These are phyloP conservation scores for Cheilosia urbana DNA, from an alignment of 2,888 invertebrate species.

Conservation along the genomic window DNA sequence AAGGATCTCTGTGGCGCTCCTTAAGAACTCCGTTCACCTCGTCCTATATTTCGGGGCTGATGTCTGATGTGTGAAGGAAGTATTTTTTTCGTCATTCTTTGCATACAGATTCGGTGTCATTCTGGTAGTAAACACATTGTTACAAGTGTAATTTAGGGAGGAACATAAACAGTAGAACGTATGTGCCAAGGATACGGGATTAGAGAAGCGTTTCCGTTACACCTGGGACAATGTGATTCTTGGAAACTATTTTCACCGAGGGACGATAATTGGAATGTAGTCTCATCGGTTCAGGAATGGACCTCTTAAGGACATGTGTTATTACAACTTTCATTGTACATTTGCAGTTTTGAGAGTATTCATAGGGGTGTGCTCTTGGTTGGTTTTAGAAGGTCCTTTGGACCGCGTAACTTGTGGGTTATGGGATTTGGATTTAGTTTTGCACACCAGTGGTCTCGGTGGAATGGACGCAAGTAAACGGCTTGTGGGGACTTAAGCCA, in stretches of 20 bases:
- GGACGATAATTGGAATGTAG: conserved; percentile 25
- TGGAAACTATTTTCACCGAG: conserved; percentile 7
- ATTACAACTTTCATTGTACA: conserved; percentile 30
- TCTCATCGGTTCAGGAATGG: conserved; percentile 5
- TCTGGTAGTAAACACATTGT: conserved; percentile 33
- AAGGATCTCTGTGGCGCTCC: conserved; percentile 11
- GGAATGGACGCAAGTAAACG: no score
- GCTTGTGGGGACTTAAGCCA: no score
- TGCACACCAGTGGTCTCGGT: no score
- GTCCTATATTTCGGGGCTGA: background rate
- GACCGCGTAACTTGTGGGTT: no score
- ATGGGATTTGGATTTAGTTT: no score
- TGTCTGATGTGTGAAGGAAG: background rate
- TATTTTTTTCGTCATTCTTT: background rate
- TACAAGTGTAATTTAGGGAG: conserved; percentile 1
- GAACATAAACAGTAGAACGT: conserved; percentile 4
- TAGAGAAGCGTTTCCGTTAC: background rate
- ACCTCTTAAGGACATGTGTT: conserved; percentile 8
- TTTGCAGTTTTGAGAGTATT: conserved; percentile 13
- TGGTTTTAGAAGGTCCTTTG: no score
- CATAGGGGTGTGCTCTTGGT: no score
- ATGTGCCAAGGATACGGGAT: conserved; percentile 35
- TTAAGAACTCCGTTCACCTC: background rate
- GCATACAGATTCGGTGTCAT: conserved; percentile 29
- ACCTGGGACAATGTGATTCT: conserved; percentile 10